Conservation (phyloP, 2,888 invertebrate genomes). For the Mayetiola destructor region DNA sequence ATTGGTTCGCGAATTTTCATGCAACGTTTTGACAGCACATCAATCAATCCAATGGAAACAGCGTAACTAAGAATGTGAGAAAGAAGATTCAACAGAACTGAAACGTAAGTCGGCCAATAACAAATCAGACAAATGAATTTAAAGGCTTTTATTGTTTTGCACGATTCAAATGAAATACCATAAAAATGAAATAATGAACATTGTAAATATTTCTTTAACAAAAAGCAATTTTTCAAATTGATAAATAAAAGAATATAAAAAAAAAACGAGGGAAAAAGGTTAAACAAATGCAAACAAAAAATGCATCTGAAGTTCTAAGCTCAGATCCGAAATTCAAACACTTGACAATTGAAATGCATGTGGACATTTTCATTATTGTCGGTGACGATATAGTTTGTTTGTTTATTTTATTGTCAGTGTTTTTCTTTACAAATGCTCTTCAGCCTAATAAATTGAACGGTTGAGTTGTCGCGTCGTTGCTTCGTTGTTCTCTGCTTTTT, state of each 20-base stretch:
- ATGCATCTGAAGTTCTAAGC: no score
- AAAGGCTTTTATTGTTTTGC: no score
- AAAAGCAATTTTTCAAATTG: no score
- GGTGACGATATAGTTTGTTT: not conserved
- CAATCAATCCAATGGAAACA: conserved; percentile 65
- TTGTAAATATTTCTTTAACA: no score
- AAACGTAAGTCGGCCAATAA: no score
- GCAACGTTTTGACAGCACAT: conserved; percentile 56
- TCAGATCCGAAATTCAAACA: not conserved
- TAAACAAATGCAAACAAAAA: no score
- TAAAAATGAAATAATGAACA: no score
- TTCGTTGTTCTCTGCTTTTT: not conserved
- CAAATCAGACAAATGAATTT: no score
- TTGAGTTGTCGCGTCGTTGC: not conserved
- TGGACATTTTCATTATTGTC: not conserved
- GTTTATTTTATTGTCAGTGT: not conserved
- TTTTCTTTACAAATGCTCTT: not conserved
- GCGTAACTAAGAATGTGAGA: conserved; percentile 46
- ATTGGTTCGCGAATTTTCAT: conserved; percentile 52
- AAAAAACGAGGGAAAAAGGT: no score
- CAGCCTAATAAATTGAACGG: not conserved
- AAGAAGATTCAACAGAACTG: conserved; percentile 14
- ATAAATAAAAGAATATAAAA: no score
- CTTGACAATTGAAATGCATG: not conserved
- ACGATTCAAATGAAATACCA: no score